phyloP scores from a whole-genome alignment of 2,888 invertebrate genomes.

The Caenorhabditis sp. region DNA sequence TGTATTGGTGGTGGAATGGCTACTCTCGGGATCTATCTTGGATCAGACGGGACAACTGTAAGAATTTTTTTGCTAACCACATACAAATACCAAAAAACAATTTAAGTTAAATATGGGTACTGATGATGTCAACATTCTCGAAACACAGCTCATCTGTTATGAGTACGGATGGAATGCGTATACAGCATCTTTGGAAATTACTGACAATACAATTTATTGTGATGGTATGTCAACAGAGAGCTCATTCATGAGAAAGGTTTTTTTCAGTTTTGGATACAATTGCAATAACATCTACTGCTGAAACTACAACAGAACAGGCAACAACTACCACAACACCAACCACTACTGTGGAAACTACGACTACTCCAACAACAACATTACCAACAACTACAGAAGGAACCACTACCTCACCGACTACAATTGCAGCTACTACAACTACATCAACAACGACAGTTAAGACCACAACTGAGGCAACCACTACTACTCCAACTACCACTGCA shows the following conservation, averaged over 20 bases:
- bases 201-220: slow-evolving; percentile 22
- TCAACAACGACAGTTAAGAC: slow-evolving; percentile 8
- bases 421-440: slow-evolving; percentile 7
- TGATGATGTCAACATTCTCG: slow-evolving; percentile 24
- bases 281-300: slow-evolving; percentile 9
- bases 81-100: too few relatives aligned
- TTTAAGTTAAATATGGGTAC: slow-evolving; percentile 19
- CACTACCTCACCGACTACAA: slow-evolving; percentile 15
- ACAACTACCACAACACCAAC: slow-evolving; percentile 11
- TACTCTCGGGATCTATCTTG: slow-evolving; percentile 12
- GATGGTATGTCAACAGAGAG: background rate
- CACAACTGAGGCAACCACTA: slow-evolving; percentile 11
- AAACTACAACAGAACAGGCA: slow-evolving; percentile 18
- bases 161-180: slow-evolving; percentile 29
- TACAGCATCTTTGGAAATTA: slow-evolving; percentile 9
- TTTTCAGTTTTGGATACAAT: slow-evolving; percentile 29
- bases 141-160: slow-evolving; percentile 32
- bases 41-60: background rate
- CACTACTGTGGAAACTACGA: slow-evolving; percentile 7
- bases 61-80: background rate
- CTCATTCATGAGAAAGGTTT: background rate
- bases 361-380: slow-evolving; percentile 7
- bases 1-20: slow-evolving; percentile 36
- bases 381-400: slow-evolving; percentile 13
- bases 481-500: background rate